Conservation (phyloP, 2,888 invertebrate genomes). For the Melanotus villosus region DNA sequence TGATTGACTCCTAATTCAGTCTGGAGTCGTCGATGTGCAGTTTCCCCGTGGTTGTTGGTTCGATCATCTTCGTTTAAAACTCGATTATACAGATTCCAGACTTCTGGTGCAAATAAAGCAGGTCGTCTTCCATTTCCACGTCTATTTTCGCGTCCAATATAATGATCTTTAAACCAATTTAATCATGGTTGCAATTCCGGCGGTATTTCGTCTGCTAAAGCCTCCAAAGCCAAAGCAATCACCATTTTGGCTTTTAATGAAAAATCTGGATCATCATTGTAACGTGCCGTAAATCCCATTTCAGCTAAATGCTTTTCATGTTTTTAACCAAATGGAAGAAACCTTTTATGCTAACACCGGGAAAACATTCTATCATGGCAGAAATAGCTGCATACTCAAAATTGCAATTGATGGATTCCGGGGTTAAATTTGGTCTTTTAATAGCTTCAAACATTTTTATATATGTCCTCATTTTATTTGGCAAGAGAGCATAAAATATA, state of each 20-base stretch:
- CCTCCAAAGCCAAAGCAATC: neutral
- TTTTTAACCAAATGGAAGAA: slow-evolving; percentile 31
- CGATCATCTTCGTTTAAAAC: slow-evolving; percentile 23
- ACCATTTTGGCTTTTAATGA: slow-evolving; percentile 3
- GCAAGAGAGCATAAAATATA: too few species aligned
- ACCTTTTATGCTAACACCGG: slow-evolving; percentile 12
- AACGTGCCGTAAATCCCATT: neutral
- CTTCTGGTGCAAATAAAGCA: slow-evolving; percentile 1
- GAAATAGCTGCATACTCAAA: slow-evolving; percentile 23
- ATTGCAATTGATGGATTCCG: slow-evolving; percentile 23
- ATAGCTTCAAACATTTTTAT: neutral
- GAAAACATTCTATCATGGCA: slow-evolving; percentile 23
- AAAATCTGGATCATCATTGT: slow-evolving; percentile 11
- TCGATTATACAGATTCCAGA: slow-evolving; percentile 9
- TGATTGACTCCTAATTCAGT: too few species aligned
- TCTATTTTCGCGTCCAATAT: slow-evolving; percentile 11
- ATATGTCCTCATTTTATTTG: too few species aligned
- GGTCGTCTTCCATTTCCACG: slow-evolving; percentile 15
- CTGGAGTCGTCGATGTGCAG: neutral
- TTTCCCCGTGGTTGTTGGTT: neutral
- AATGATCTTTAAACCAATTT: slow-evolving; percentile 17
- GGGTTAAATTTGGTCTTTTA: slow-evolving; percentile 11
- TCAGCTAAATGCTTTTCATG: slow-evolving; percentile 15
- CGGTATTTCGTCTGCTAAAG: neutral
- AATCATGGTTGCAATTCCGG: slow-evolving; percentile 11